phyloP scores from a whole-genome alignment of 2,888 invertebrate species.

The Theretra japonica region DNA sequence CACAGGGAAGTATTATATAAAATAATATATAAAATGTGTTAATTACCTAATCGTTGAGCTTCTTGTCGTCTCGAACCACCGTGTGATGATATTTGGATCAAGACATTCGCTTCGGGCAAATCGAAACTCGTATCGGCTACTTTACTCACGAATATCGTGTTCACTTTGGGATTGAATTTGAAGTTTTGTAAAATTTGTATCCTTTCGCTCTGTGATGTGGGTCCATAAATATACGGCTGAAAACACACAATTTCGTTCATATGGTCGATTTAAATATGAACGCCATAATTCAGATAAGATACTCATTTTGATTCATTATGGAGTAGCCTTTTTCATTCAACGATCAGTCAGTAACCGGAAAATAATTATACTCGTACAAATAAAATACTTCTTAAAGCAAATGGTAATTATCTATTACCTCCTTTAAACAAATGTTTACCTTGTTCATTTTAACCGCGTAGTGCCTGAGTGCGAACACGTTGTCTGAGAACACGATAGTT shows the following conservation, averaged over 20 bases:
- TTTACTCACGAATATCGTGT: conserved; percentile 99
- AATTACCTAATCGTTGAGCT: conserved; percentile 94
- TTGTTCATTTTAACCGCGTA: conserved; percentile 99
- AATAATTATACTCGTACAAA: too few species aligned
- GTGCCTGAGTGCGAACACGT: conserved; percentile 98
- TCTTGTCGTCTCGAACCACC: conserved; percentile 99
- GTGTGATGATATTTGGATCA: conserved; percentile 99
- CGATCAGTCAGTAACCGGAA: too few species aligned
- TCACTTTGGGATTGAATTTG: conserved; percentile 98
- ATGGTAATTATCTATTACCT: too few species aligned
- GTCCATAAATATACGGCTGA: conserved; percentile 97
- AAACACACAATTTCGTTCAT: background rate
- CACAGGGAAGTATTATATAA: too few species aligned
- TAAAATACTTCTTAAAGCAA: too few species aligned
- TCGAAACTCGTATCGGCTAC: conserved; percentile 99
- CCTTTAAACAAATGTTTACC: background rate
- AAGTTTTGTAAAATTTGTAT: conserved; percentile 99
- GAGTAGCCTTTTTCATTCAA: too few species aligned
- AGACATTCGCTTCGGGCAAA: conserved; percentile 99
- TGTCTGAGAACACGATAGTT: conserved; percentile 99
- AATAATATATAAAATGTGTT: background rate
- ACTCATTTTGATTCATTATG: too few species aligned
- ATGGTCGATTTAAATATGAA: background rate
- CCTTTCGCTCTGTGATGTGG: conserved; percentile 97
- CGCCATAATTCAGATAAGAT: background rate